These are phyloP conservation scores for Galleria mellonella DNA, from an alignment of 1,140 invertebrate species.

Conservation along the genomic window DNA sequence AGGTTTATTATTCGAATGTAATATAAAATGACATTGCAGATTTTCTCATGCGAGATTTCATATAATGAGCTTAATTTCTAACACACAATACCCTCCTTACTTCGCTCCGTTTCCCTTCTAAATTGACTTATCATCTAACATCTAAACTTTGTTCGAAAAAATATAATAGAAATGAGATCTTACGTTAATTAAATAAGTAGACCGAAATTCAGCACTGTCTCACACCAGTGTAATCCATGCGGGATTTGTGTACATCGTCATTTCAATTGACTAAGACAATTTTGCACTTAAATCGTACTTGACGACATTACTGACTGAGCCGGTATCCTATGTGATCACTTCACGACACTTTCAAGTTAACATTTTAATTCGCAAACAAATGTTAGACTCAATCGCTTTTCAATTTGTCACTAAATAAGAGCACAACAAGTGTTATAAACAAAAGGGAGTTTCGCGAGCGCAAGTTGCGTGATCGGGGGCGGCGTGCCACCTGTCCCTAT, in stretches of 20 bases:
- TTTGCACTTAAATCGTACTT: slow-evolving; percentile 64
- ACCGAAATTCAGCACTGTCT: slow-evolving; percentile 19
- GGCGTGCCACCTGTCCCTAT: slow-evolving; percentile 53
- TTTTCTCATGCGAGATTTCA: not conserved
- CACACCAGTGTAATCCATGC: slow-evolving; percentile 35
- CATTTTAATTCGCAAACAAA: slow-evolving; percentile 33
- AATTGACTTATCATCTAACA: too few relatives aligned
- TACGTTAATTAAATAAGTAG: slow-evolving; percentile 13
- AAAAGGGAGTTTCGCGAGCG: slow-evolving; percentile 57
- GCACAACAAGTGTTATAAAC: slow-evolving; percentile 62
- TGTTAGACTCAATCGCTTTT: not conserved
- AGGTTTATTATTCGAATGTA: too few relatives aligned
- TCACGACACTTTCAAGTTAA: slow-evolving; percentile 60
- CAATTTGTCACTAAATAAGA: slow-evolving; percentile 1
- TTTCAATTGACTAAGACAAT: slow-evolving; percentile 30
- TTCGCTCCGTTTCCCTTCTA: too few relatives aligned
- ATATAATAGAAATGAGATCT: not conserved
- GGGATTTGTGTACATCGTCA: slow-evolving; percentile 41
- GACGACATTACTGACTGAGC: slow-evolving; percentile 45
- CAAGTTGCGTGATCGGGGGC: slow-evolving; percentile 32
- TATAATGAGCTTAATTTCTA: slow-evolving; percentile 18
- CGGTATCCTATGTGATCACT: slow-evolving; percentile 54
- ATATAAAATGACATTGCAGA: too few relatives aligned
- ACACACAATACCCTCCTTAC: slow-evolving; percentile 24
- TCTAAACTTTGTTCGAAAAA: too few relatives aligned